Evolutionary conservation across 2,113 vertebrate genomes (phyloP).

Genomic region (Narcine bancroftii): DNA sequence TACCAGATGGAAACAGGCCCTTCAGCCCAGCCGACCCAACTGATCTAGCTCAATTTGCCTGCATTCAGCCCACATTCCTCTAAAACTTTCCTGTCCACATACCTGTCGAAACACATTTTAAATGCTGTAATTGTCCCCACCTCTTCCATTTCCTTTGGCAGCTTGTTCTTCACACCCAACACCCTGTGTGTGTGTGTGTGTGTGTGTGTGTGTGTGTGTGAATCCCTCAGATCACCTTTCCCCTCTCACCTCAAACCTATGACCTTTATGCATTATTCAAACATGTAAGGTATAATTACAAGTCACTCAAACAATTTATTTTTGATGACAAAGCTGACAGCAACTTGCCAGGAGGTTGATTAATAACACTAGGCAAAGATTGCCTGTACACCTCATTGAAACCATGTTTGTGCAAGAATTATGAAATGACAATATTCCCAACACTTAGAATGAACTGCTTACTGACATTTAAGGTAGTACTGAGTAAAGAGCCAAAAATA

Average conservation of each 20-base stretch:
- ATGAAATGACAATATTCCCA: not conserved
- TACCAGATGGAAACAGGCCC: not conserved
- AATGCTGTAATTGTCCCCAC: too few species aligned
- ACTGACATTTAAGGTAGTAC: not conserved
- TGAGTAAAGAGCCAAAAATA: not conserved
- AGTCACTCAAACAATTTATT: not conserved
- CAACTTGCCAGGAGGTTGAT: not conserved
- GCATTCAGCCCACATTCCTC: too few species aligned
- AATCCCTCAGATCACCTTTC: too few species aligned
- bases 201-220: too few species aligned
- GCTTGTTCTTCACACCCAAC: too few species aligned
- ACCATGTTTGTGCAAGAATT: not conserved
- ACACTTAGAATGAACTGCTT: not conserved
- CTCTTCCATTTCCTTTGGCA: too few species aligned
- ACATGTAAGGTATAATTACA: not conserved
- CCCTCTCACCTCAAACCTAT: too few species aligned
- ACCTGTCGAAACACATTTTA: too few species aligned
- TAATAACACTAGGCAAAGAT: not conserved
- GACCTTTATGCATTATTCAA: not conserved
- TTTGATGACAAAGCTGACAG: not conserved
- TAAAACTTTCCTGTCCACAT: too few species aligned
- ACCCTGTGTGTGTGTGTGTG: too few species aligned
- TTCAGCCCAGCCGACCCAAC: too few species aligned
- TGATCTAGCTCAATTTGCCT: too few species aligned
- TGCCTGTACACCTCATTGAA: not conserved